These are phyloP conservation scores for Diploscapter pachys DNA, from an alignment of 1,140 invertebrate genomes.

Conservation along the genomic window DNA sequence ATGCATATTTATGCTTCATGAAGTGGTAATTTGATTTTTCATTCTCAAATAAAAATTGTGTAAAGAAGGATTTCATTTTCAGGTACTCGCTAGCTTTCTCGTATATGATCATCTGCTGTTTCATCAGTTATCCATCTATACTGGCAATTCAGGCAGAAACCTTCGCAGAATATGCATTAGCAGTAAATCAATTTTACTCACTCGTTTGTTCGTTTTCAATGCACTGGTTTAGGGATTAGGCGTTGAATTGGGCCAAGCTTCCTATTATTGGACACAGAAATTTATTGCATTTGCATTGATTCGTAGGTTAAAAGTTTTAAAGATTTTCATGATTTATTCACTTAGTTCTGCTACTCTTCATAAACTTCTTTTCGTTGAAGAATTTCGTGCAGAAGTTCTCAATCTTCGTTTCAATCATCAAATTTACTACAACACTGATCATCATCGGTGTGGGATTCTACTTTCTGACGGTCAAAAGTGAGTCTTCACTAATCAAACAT, in stretches of 20 bases:
- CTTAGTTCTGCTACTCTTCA: conserved; percentile 42
- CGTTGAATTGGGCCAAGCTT: conserved; percentile 17
- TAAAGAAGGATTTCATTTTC: conserved; percentile 15
- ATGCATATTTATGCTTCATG: conserved; percentile 51
- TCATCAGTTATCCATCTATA: conserved; percentile 50
- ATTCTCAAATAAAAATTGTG: background rate
- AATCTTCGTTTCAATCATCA: conserved; percentile 48
- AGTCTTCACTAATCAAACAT: no score
- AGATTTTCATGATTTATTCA: background rate
- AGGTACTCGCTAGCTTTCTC: conserved; percentile 53
- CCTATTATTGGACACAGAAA: conserved; percentile 25
- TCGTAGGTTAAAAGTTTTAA: background rate
- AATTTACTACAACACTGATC: conserved; percentile 43
- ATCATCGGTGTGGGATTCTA: conserved; percentile 51
- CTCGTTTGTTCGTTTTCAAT: background rate
- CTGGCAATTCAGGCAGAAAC: conserved; percentile 49
- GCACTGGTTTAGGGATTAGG: conserved; percentile 17
- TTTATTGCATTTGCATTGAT: conserved; percentile 23
- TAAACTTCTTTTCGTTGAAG: conserved; percentile 50
- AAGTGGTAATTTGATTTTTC: conserved; percentile 39
- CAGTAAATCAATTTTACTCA: conserved; percentile 13
- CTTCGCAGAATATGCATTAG: conserved; percentile 50
- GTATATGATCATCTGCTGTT: conserved; percentile 49
- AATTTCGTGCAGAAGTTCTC: conserved; percentile 47
- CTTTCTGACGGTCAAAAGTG: conserved; percentile 43